These are phyloP conservation scores for Distichodus sexfasciatus DNA, from an alignment of 2,797 vertebrate species.

Conservation along the genomic window DNA sequence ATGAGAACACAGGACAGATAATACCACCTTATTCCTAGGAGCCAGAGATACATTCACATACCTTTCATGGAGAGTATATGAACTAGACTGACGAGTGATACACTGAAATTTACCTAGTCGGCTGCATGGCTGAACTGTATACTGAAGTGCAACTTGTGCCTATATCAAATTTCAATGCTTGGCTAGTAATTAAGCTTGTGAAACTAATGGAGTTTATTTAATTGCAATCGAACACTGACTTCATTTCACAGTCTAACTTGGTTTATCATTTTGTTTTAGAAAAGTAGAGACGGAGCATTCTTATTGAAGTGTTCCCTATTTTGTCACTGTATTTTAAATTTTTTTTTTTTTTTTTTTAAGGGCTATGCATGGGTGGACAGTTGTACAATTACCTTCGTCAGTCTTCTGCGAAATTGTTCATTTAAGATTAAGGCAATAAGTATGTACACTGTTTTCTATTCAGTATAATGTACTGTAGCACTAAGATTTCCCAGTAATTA, in stretches of 20 bases:
- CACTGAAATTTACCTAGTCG: constrained; percentile 33
- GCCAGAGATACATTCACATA: constrained; percentile 44
- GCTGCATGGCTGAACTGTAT: constrained; percentile 13
- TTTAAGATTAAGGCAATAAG: constrained; percentile 18
- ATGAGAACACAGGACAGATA: background rate
- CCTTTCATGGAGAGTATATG: constrained; percentile 27
- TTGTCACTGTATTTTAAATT: constrained; percentile 1
- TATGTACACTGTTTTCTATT: constrained; percentile 10
- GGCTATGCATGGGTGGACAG: constrained; percentile 30
- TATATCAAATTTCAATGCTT: background rate
- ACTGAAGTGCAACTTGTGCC: constrained; percentile 21
- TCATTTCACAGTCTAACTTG: background rate
- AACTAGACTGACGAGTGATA: constrained; percentile 7
- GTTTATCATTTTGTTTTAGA: background rate
- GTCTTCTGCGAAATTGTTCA: background rate
- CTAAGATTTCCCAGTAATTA: constrained; percentile 22
- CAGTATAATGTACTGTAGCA: constrained; percentile 27
- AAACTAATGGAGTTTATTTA: background rate
- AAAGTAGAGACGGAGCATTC: background rate
- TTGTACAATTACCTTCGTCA: constrained; percentile 15
- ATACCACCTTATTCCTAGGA: constrained; percentile 20
- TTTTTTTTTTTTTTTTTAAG: background rate
- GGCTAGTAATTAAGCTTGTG: background rate
- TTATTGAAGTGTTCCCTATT: constrained; percentile 2
- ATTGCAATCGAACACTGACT: too few species aligned